These are phyloP conservation scores for Leuciscus idus DNA, from an alignment of 2,113 vertebrate species.

Conservation along the genomic window DNA sequence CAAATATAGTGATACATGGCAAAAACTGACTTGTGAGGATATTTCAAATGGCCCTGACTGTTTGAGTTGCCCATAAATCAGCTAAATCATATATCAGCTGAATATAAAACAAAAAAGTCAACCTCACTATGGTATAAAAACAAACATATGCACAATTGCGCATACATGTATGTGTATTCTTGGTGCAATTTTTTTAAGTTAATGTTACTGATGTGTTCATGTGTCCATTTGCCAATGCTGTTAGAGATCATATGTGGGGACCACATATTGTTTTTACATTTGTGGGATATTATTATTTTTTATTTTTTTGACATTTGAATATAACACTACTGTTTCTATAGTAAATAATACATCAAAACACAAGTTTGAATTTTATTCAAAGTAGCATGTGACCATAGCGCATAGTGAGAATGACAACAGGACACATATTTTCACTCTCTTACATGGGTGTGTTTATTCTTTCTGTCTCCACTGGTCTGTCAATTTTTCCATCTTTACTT, in stretches of 20 bases:
- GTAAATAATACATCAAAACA: not conserved
- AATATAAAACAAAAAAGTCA: not conserved
- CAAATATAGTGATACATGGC: not conserved
- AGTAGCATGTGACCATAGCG: not conserved
- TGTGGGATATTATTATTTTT: not conserved
- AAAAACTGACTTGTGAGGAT: not conserved
- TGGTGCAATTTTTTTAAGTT: not conserved
- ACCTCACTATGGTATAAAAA: not conserved
- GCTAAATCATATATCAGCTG: not conserved
- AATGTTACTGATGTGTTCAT: not conserved
- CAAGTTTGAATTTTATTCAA: not conserved
- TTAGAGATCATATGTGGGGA: not conserved
- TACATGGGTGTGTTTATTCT: not conserved
- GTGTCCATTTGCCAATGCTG: not conserved
- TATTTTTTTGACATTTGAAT: too few relatives aligned
- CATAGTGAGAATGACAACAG: not conserved
- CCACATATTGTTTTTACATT: not conserved
- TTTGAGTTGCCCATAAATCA: not conserved
- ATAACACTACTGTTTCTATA: not conserved
- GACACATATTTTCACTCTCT: not conserved
- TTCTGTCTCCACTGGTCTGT: not conserved
- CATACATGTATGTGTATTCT: not conserved
- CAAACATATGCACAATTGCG: not conserved
- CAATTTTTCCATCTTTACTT: not conserved
- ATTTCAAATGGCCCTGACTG: not conserved